Evolutionary conservation across 2,888 invertebrate genomes (phyloP), one percentile per base, ranked within the genome.

Genomic region (Drosophila stalkeri): DNA sequence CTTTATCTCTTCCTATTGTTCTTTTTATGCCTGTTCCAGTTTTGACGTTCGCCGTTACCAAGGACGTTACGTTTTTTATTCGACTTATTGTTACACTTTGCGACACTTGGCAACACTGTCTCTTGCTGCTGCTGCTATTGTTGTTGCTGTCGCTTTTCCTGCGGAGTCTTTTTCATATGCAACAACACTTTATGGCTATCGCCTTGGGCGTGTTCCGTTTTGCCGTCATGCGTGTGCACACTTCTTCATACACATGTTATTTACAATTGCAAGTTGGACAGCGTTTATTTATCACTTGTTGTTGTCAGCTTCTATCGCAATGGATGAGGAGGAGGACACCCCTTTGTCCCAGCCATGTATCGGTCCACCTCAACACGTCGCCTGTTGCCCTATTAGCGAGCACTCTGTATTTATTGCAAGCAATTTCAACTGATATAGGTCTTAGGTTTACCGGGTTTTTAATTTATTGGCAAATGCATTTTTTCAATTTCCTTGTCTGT

Each of bases 1-100:
- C 71, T 72, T 69, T 67, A n/a, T 12, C 55, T 55, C 55, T 55
- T 18, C 60, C 54, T 77, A 68, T 76, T 77, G 77, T 77, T 46
- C 81, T 77, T 81, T 78, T 78, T 72, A 73, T 47, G 77, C 61
- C 78, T 66, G 78, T 77, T 72, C 77, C 73, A 77, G 77, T 78
- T 81, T 63, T 81, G 65, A 54, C 60, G 77, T 65, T 81, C 67
- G 54, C 64, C 64, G 77, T 81, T 78, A 63, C 77, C 77, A 78
- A 78, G 81, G 81, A 79, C 81, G 81, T 63, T 79, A 81, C 74
- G 62, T 81, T 77, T 75, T 77, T 77, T 75, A 71, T 64, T 62
- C 55, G 54, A 71, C 64, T 72, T 80, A 67, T 72, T 77, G 77
- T 77, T 64, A 62, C 61, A 64, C 71, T 77, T 67, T 68, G 62